Conservation (phyloP, 2,113 vertebrate species). For the Canis aureus region DNA sequence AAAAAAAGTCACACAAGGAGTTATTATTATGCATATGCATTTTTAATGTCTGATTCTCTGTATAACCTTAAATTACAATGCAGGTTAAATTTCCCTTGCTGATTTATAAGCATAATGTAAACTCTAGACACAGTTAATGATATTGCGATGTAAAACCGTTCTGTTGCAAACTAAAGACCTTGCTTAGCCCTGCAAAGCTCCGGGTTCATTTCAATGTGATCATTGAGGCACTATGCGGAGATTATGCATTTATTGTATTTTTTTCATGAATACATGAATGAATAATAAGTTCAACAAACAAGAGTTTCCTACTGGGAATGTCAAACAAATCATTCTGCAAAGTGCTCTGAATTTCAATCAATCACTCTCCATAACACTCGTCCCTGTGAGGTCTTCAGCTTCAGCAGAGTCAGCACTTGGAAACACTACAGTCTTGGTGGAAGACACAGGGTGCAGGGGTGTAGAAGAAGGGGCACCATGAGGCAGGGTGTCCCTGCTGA, state of each 20-base stretch:
- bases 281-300: conserved; percentile 89
- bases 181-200: conserved; percentile 86
- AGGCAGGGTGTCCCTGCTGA: neutral
- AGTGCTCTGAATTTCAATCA: conserved; percentile 88
- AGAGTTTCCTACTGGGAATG: conserved; percentile 86
- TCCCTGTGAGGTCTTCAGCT: conserved; percentile 69
- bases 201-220: conserved; percentile 88
- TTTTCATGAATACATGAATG: conserved; percentile 91
- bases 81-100: conserved; percentile 88
- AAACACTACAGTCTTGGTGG: conserved; percentile 43
- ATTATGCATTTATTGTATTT: conserved; percentile 89
- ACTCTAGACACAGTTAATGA: conserved; percentile 87
- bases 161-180: conserved; percentile 86
- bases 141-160: conserved; percentile 86
- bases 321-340: conserved; percentile 88
- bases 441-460: conserved; percentile 7
- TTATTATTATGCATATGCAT: conserved; percentile 85
- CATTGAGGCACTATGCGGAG: conserved; percentile 86
- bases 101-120: conserved; percentile 89
- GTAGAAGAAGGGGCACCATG: neutral
- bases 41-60: conserved; percentile 87
- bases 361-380: conserved; percentile 80
- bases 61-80: conserved; percentile 86
- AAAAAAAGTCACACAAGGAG: conserved; percentile 71
- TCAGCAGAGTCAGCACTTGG: conserved; percentile 80